These are phyloP conservation scores for Heterocephalus glaber DNA, from an alignment of 2,113 vertebrate species.

Conservation along the genomic window DNA sequence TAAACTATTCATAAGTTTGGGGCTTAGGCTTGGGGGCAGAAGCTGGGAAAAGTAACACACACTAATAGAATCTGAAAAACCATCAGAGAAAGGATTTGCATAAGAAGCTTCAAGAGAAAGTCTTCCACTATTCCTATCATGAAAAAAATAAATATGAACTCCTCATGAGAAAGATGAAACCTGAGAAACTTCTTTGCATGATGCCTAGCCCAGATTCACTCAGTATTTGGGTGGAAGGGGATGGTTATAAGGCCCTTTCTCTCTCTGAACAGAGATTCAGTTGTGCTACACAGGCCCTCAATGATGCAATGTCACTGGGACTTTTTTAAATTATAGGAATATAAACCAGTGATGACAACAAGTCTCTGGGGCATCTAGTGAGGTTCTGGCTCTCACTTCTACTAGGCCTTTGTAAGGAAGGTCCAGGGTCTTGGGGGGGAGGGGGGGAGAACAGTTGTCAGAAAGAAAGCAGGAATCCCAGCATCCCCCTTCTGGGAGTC, in stretches of 20 bases:
- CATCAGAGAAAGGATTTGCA: not conserved
- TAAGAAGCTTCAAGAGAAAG: not conserved
- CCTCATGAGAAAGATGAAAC: not conserved
- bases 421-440: not conserved
- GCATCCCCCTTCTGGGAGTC: not conserved
- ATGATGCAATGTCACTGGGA: not conserved
- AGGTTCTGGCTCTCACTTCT: not conserved
- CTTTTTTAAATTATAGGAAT: not conserved
- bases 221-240: not conserved
- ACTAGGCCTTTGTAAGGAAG: not conserved
- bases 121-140: not conserved
- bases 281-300: not conserved
- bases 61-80: not conserved
- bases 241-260: not conserved
- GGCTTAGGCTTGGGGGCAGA: not conserved
- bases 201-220: not conserved
- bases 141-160: not conserved
- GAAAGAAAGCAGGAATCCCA: not conserved
- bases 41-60: not conserved
- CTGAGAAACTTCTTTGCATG: not conserved
- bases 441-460: not conserved
- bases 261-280: slow-evolving; percentile 3
- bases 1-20: not conserved
- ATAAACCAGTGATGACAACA: not conserved
- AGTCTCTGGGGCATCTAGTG: not conserved